Conservation (phyloP, 30 jellyfish, hydroid and myxozoan species). For the Aurelia coerulea region DNA sequence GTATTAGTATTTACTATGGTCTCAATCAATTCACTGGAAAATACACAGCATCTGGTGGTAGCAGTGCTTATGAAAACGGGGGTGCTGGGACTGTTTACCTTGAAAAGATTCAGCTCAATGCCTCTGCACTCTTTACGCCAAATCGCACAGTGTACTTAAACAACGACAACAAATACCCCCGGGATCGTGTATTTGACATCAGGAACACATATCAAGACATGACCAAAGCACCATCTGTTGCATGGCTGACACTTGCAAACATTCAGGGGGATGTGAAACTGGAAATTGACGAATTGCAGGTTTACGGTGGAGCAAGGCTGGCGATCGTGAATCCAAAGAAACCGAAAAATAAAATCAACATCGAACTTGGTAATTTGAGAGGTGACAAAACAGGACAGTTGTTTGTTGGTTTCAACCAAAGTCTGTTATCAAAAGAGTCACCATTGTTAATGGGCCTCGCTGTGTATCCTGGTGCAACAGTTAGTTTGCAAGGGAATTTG, state of each 20-base stretch:
- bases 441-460: constrained; percentile 68
- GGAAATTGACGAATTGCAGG: constrained; percentile 67
- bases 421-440: constrained; percentile 61
- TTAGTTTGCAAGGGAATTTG: constrained; percentile 61
- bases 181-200: constrained; percentile 46
- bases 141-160: constrained; percentile 49
- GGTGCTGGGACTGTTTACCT: constrained; percentile 74
- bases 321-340: constrained; percentile 46
- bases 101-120: constrained; percentile 31
- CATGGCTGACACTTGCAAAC: constrained; percentile 62
- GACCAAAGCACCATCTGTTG: constrained; percentile 60
- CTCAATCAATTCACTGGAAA: constrained; percentile 59
- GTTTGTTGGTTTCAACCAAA: constrained; percentile 51
- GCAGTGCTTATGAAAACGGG: constrained; percentile 51
- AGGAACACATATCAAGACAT: constrained; percentile 31
- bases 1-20: constrained; percentile 57
- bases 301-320: constrained; percentile 58
- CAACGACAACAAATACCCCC: constrained; percentile 57
- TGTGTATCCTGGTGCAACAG: constrained; percentile 68
- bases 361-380: constrained; percentile 49
- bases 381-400: constrained; percentile 65
- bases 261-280: constrained; percentile 42
- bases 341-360: constrained; percentile 12
- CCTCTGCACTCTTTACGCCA: constrained; percentile 24
- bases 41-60: constrained; percentile 58